phyloP scores from a whole-genome alignment of 2,888 invertebrate genomes.

The Scaeva pyrastri region DNA sequence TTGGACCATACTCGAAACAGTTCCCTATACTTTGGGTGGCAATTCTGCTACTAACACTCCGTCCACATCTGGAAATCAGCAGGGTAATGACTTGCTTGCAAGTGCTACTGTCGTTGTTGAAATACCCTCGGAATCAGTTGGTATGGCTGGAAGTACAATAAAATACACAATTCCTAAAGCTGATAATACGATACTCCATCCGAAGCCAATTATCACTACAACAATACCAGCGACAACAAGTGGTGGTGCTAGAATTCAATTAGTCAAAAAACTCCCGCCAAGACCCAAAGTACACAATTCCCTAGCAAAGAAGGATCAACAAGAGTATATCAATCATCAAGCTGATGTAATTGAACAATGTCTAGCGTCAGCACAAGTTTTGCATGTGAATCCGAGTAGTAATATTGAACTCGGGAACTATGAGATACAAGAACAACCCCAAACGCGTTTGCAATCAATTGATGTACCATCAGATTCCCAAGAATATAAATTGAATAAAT shows the following conservation, averaged over 20 bases:
- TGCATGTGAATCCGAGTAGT: conserved; percentile 31
- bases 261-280: conserved; percentile 79
- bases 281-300: conserved; percentile 8
- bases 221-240: conserved; percentile 77
- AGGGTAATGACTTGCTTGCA: conserved; percentile 77
- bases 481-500: conserved; percentile 70
- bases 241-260: conserved; percentile 80
- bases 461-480: conserved; percentile 37
- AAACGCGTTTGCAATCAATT: conserved; percentile 9
- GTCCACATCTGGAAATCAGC: conserved; percentile 64
- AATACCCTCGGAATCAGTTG: conserved; percentile 81
- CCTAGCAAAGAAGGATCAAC: conserved; percentile 3
- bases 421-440: conserved; percentile 34
- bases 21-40: conserved; percentile 80
- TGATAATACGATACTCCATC: conserved; percentile 68
- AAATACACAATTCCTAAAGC: conserved; percentile 81
- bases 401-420: conserved; percentile 49
- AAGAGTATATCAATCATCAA: conserved; percentile 51
- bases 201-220: conserved; percentile 56
- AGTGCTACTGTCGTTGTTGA: conserved; percentile 83
- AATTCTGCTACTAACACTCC: conserved; percentile 68
- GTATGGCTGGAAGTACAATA: conserved; percentile 81
- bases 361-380: conserved; percentile 57
- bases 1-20: conserved; percentile 83
- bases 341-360: conserved; percentile 69